These are phyloP conservation scores for Actinia tenebrosa DNA, from an alignment of 64 coral and sea anemone genomes.

Conservation along the genomic window DNA sequence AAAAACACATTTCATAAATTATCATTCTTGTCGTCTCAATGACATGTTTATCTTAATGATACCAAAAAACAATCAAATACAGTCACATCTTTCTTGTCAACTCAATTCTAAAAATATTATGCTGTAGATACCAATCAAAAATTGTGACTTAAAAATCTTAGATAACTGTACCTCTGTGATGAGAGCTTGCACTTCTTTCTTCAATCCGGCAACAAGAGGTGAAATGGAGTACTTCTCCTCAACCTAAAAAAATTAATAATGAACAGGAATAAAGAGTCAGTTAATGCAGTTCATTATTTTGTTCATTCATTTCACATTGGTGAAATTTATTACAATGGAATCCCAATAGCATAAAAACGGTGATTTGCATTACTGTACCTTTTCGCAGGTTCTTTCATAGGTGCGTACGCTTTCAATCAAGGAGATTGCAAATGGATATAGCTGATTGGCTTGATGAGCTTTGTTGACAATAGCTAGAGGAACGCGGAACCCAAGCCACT, in stretches of 20 bases:
- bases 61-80: too few relatives aligned
- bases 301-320: too few relatives aligned
- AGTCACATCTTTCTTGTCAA: not conserved
- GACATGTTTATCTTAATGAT: too few relatives aligned
- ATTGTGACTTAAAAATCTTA: not conserved
- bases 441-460: conserved; percentile 97
- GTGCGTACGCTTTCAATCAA: conserved; percentile 97
- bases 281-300: too few relatives aligned
- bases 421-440: conserved; percentile 98
- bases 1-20: not conserved
- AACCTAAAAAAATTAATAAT: conserved; percentile 39
- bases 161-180: conserved; percentile 63
- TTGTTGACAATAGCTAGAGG: conserved; percentile 99
- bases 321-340: not conserved
- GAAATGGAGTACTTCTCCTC: conserved; percentile 86
- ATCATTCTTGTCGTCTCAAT: not conserved
- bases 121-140: too few relatives aligned
- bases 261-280: too few relatives aligned
- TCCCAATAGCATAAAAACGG: too few relatives aligned
- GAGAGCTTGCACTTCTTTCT: conserved; percentile 89
- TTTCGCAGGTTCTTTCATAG: conserved; percentile 98
- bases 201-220: conserved; percentile 88
- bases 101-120: not conserved
- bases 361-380: conserved; percentile 37
- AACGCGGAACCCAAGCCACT: conserved; percentile 95